Evolutionary conservation across 2,888 invertebrate genomes (phyloP), one percentile per base, ranked within the genome.

Genomic region (Polydrusus cervinus): DNA sequence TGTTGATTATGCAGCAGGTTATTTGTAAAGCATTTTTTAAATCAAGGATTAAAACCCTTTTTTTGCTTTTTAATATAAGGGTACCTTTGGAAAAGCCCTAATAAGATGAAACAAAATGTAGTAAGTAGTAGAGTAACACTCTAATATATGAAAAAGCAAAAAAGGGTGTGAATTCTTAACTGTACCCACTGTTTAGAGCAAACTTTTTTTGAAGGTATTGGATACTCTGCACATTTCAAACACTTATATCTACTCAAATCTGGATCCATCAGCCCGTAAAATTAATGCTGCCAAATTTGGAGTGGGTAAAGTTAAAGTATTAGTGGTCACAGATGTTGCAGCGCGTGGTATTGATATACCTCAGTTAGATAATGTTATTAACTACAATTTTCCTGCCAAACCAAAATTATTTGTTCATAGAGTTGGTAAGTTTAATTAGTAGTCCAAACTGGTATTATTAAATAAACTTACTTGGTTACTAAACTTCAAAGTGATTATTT

Each of bases 301-400:
- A 51, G 92, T 90, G 80, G 92, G 93, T 79, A 94, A 94, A 88
- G 94, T 93, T 0, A 92, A 92, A 20, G 95, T 97, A 16, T 89
- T 99, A 61, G 88, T 99, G 20, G 99, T 99, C 0, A 99, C 99
- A 0, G 99, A 99, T 88, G 93, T 99, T 0, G 99, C 99, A 0
- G 99, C 99, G 0, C 90, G 99, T 84, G 99, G 99, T 78, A 94
- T 99, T 73, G 99, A 99, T 86, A 95, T 99, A 82, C 99, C 99
- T 0, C 92, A 95, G 75, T 88, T 99, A 79, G 99, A 99, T 84
- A 96, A 94, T 79, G 99, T 99, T 43, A 95, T 99, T 69, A 99
- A 99, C 87, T 95, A 93, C 83, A 95, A 99, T 89, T 99, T 99
- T 85, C 99, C 99, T 0, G 95, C 97, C 0, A 98, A 97, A 86